These are phyloP conservation scores for Limosa lapponica DNA, from an alignment of 2,797 vertebrate genomes.

Conservation along the genomic window DNA sequence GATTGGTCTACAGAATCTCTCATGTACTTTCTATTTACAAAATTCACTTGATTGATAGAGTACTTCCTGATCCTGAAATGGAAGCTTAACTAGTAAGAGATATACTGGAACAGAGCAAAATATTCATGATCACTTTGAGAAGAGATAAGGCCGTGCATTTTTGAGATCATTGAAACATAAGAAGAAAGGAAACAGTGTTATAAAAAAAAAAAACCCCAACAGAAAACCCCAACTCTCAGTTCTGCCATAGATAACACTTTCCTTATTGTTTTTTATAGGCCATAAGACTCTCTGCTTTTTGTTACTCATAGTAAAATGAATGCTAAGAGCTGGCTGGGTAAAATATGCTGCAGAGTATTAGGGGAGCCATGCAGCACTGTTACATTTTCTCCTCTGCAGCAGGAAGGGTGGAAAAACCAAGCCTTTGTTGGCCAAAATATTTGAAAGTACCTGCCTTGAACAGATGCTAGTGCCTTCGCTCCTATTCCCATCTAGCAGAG, in stretches of 20 bases:
- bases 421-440: neutral
- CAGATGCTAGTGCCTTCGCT: neutral
- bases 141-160: neutral
- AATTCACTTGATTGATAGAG: neutral
- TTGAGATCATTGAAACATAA: neutral
- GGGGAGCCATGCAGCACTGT: neutral
- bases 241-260: neutral
- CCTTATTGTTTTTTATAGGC: neutral
- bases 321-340: neutral
- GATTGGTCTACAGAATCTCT: neutral
- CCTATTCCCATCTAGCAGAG: neutral
- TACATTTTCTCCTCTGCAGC: neutral
- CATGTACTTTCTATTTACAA: neutral
- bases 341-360: neutral
- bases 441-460: neutral
- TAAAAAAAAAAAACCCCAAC: too few species aligned
- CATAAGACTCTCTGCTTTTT: neutral
- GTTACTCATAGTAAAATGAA: neutral
- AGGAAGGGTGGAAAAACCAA: neutral
- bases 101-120: neutral
- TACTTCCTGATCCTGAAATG: neutral
- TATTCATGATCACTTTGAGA: neutral
- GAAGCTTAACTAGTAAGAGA: neutral
- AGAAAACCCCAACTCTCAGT: neutral
- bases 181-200: neutral